Evolutionary conservation across 2,797 vertebrate species (phyloP).

Genomic region (Gastrophryne carolinensis): DNA sequence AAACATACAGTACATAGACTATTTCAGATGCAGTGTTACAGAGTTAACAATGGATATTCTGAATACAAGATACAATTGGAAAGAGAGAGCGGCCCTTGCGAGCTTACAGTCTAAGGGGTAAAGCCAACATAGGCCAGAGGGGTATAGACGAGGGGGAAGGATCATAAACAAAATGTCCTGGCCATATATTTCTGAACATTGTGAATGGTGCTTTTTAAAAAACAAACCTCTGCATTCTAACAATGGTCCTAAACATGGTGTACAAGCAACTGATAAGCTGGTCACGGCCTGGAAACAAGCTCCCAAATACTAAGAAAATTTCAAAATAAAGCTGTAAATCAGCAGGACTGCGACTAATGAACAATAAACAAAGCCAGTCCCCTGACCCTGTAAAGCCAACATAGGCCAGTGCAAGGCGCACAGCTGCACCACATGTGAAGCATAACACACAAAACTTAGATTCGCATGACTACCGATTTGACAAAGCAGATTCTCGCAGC

Average conservation of each 20-base stretch:
- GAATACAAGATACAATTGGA: too few relatives aligned
- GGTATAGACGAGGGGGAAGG: too few relatives aligned
- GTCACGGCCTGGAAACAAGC: not conserved
- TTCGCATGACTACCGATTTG: slow-evolving; percentile 8
- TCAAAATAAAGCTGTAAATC: slow-evolving; percentile 16
- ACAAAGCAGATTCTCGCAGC: slow-evolving; percentile 39
- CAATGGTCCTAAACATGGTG: not conserved
- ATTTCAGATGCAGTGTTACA: too few relatives aligned
- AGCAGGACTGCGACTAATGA: slow-evolving; percentile 19
- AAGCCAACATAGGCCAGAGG: too few relatives aligned
- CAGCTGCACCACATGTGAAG: slow-evolving; percentile 63
- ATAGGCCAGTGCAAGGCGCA: slow-evolving; percentile 50
- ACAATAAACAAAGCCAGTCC: slow-evolving; percentile 34
- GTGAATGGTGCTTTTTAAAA: too few relatives aligned
- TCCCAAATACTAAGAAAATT: slow-evolving; percentile 6
- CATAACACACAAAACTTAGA: not conserved
- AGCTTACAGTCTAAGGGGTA: too few relatives aligned
- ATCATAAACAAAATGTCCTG: too few relatives aligned
- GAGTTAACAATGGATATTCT: too few relatives aligned
- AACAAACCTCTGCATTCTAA: not conserved
- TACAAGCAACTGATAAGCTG: not conserved
- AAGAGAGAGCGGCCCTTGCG: too few relatives aligned
- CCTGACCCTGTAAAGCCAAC: slow-evolving; percentile 1
- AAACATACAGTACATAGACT: too few relatives aligned
- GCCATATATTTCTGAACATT: too few relatives aligned